These are phyloP conservation scores for Cetonia aurata DNA, from an alignment of 2,888 invertebrate genomes.

Conservation along the genomic window DNA sequence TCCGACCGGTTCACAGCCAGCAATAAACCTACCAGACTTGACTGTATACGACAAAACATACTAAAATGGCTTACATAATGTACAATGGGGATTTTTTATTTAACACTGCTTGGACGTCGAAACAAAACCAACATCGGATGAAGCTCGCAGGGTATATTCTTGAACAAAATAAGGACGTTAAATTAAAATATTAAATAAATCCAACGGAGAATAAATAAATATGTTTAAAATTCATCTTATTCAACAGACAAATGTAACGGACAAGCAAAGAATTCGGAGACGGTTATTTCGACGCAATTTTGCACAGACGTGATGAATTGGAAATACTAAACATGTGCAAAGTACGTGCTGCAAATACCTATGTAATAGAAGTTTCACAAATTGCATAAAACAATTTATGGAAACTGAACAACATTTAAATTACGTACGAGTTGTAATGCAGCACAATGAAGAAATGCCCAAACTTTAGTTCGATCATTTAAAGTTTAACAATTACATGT, in stretches of 20 bases:
- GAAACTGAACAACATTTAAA: not conserved
- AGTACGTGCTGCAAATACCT: constrained; percentile 15
- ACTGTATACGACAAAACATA: constrained; percentile 33
- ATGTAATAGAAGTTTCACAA: no score
- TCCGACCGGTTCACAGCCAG: constrained; percentile 32
- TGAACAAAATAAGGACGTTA: not conserved
- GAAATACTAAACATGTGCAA: constrained; percentile 7
- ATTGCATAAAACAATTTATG: not conserved
- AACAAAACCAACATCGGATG: not conserved
- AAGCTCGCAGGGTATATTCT: no score
- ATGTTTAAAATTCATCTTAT: constrained; percentile 14
- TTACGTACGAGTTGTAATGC: no score
- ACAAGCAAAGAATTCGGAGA: constrained; percentile 7
- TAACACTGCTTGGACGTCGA: not conserved
- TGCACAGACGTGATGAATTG: constrained; percentile 6
- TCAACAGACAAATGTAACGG: constrained; percentile 16
- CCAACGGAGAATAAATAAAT: constrained; percentile 4
- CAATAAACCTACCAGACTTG: constrained; percentile 38
- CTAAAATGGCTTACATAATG: constrained; percentile 34
- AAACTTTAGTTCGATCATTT: constrained; percentile 7
- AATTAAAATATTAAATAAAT: constrained; percentile 10
- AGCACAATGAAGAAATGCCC: not conserved
- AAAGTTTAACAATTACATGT: not conserved
- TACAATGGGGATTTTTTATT: constrained; percentile 19
- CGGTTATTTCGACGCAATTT: constrained; percentile 24